These are phyloP conservation scores for Archegozetes longisetosus DNA, from an alignment of 1,140 invertebrate species.

Conservation along the genomic window DNA sequence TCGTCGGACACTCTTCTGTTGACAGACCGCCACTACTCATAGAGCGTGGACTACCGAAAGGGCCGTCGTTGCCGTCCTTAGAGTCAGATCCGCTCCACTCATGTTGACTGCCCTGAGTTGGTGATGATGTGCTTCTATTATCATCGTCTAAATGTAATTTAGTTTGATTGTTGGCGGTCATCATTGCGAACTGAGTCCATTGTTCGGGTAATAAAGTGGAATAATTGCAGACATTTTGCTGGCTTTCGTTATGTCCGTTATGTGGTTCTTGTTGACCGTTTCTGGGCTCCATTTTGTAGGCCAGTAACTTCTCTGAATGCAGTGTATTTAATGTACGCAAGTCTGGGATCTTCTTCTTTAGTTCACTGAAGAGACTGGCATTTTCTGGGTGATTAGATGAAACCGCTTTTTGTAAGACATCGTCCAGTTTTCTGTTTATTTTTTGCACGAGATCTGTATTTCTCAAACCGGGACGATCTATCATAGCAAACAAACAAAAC, in stretches of 20 bases:
- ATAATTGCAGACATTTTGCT: background rate
- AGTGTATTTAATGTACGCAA: slow-evolving; percentile 83
- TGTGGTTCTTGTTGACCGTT: slow-evolving; percentile 23
- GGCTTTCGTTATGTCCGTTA: background rate
- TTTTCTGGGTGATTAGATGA: slow-evolving; percentile 48
- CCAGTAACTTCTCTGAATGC: slow-evolving; percentile 85
- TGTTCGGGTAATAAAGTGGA: slow-evolving; percentile 3
- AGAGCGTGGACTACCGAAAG: slow-evolving; percentile 45
- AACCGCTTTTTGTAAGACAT: slow-evolving; percentile 67
- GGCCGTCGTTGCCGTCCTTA: slow-evolving; percentile 28
- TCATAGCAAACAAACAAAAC: background rate
- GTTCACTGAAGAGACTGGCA: slow-evolving; percentile 55
- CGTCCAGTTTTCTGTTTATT: slow-evolving; percentile 73
- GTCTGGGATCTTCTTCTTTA: slow-evolving; percentile 87
- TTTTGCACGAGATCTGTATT: slow-evolving; percentile 79
- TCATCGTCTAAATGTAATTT: slow-evolving; percentile 16
- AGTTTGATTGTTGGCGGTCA: background rate
- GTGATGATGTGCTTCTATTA: slow-evolving; percentile 9
- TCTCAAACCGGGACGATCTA: slow-evolving; percentile 71
- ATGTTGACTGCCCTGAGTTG: background rate
- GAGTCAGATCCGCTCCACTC: slow-evolving; percentile 13
- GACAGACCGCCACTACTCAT: slow-evolving; percentile 17
- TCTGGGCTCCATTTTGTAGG: slow-evolving; percentile 68
- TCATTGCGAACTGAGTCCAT: slow-evolving; percentile 8
- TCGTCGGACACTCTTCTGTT: slow-evolving; percentile 60